These are phyloP conservation scores for Syndactyla subalaris DNA, from an alignment of 2,797 vertebrate species.

Conservation along the genomic window DNA sequence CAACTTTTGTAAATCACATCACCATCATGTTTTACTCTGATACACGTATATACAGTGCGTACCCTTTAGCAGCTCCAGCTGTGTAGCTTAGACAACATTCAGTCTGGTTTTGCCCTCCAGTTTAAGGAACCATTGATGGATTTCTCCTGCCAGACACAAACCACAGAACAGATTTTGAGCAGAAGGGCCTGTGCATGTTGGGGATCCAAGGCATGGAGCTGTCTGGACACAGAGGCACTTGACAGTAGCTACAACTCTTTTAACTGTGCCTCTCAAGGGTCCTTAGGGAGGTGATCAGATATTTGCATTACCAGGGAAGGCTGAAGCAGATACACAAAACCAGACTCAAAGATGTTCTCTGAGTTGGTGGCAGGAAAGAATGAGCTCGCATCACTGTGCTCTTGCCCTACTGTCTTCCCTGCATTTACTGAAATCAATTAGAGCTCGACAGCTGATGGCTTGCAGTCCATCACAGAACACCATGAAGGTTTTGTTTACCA, in stretches of 20 bases:
- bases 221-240: not conserved
- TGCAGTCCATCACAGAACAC: not conserved
- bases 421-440: not conserved
- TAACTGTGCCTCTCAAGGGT: not conserved
- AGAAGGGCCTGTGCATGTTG: not conserved
- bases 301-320: not conserved
- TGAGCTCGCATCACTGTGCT: rapidly evolving
- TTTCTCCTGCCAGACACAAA: not conserved
- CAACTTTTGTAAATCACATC: not conserved
- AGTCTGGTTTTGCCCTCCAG: not conserved
- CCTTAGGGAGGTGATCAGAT: not conserved
- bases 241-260: not conserved
- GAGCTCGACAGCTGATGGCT: not conserved
- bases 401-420: not conserved
- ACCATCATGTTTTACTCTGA: not conserved
- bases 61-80: not conserved
- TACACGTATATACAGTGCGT: not conserved
- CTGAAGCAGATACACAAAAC: not conserved
- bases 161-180: not conserved
- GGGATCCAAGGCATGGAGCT: not conserved
- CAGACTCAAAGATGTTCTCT: not conserved
- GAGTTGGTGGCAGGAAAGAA: not conserved
- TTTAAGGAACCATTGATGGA: not conserved
- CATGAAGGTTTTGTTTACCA: not conserved
- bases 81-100: not conserved